phyloP scores from a whole-genome alignment of 2,113 vertebrate genomes.

The Lasiurus borealis region DNA sequence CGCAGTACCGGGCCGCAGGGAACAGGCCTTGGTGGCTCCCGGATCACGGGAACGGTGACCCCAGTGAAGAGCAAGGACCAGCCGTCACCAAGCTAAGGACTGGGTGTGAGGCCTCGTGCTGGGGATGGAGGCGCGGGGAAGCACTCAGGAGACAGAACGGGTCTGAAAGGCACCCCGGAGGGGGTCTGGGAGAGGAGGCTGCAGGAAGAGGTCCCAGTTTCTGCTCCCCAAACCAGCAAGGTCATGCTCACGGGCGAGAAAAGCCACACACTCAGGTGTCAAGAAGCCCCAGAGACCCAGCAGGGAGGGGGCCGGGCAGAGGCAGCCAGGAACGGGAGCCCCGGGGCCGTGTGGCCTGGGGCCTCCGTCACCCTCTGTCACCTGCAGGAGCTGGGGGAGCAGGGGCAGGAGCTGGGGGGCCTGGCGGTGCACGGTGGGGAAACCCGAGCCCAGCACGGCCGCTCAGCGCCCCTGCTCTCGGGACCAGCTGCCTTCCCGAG shows the following conservation, averaged over 20 bases:
- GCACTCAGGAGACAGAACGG: background rate
- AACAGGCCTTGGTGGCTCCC: background rate
- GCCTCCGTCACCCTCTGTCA: background rate
- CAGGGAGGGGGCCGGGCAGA: too few species aligned
- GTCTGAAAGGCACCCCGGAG: background rate
- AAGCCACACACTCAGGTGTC: rapidly evolving
- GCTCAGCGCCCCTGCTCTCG: rapidly evolving
- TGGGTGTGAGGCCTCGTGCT: background rate
- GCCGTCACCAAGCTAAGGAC: rapidly evolving
- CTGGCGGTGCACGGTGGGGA: rapidly evolving
- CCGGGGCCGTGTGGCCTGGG: too few species aligned
- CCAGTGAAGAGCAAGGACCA: background rate
- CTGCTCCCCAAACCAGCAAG: background rate
- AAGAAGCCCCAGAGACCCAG: background rate
- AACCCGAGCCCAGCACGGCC: rapidly evolving
- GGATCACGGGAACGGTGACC: background rate
- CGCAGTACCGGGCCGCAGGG: background rate
- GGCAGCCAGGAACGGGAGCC: background rate
- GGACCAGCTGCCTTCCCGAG: background rate
- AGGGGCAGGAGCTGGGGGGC: background rate
- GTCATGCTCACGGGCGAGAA: background rate
- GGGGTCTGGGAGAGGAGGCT: background rate
- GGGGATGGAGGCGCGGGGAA: background rate
- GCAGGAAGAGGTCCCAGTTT: background rate
- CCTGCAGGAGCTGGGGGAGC: background rate